Conservation (phyloP, 2,797 vertebrate species). For the Chrosomus eos region DNA sequence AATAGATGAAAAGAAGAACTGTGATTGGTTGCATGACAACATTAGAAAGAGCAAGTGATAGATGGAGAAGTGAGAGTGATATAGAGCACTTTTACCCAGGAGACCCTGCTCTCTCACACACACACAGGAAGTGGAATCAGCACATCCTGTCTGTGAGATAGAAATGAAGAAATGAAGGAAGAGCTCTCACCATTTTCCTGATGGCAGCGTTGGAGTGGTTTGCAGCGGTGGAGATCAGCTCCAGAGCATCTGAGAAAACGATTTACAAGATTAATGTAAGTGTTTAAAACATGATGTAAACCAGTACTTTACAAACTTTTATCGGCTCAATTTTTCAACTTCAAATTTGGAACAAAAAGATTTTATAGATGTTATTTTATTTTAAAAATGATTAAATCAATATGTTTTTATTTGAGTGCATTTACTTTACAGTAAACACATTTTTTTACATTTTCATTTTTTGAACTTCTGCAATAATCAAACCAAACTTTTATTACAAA, state of each 20-base stretch:
- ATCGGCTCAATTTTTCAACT: background rate
- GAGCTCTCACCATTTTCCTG: constrained; percentile 90
- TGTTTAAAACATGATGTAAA: no score
- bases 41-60: background rate
- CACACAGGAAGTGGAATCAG: constrained; percentile 53
- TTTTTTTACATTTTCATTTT: background rate
- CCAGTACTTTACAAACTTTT: background rate
- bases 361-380: background rate
- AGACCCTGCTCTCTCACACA: constrained; percentile 4
- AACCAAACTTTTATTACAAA: background rate
- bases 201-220: constrained; percentile 97
- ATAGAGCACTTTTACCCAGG: constrained; percentile 18
- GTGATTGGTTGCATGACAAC: background rate
- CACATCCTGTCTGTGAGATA: constrained; percentile 43
- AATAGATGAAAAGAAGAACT: background rate
- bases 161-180: background rate
- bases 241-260: constrained; percentile 85
- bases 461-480: background rate
- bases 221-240: constrained; percentile 95
- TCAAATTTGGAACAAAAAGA: background rate
- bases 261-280: no score
- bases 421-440: background rate
- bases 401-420: no score
- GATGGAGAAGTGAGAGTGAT: constrained; percentile 27
- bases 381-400: no score